Base-by-base conservation (phyloP, 2,113 vertebrate species). In the Ursus arctos region DNA sequence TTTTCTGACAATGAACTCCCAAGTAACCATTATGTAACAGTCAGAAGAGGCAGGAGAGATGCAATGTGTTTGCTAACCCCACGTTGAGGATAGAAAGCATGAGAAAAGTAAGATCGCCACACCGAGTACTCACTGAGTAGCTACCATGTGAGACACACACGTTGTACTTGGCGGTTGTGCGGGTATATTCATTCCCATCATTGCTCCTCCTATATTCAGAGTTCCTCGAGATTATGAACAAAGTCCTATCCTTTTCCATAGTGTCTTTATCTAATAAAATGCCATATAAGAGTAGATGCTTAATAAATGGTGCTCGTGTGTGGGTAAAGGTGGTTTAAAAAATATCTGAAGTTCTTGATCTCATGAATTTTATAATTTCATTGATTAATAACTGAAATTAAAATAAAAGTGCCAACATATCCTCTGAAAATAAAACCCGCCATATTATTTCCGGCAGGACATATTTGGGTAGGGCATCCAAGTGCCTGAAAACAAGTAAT, bases 401-500 rank as follows among this genome's bases (percentile, higher is more conserved):
- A 85, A 94, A 80, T 21, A 85, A 69, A 87, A 94, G 26, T 51
- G 59, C 9, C 43, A 91, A 55, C 76, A 84, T 59, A 4, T 24
- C 96, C 95, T 67, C 93, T 81, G 71, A 93, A 98, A 92, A 98
- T 87, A 97, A 98, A 98, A 93, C 1, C 55, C 88, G 24, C 57
- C 97, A 93, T 90, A 63, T 65, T 79, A 97, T 83, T 95, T 94
- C 69, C 92, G 95, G 84, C 86, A 96, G 88, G 87, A 89, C 51
- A 67, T 91, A 90, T 36, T n/a, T 84, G 24, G 95, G 36, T 71
- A 95, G 97, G 97, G 94, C 63, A 97, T 90, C 90, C 51, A 98
- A 98, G 98, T 81, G 79, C 98, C 98, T 88, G 93, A 97, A 97
- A 98, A 97, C 92, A 95, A 98, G 97, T 97, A 98, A 98, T 98